These are phyloP conservation scores for Bombyx mori DNA, from an alignment of 1,140 invertebrate genomes.

Conservation along the genomic window ASM3026992v2 NC_085131.1:4157501-4158000, in stretches of 20 bases:
- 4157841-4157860: constrained; percentile 65
- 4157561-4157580: constrained; percentile 30
- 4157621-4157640: constrained; percentile 28
- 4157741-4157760: constrained; percentile 49
- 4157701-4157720: constrained; percentile 82
- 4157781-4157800: constrained; percentile 50
- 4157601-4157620: constrained; percentile 12
- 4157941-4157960: constrained; percentile 56
- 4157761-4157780: constrained; percentile 57
- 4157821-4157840: constrained; percentile 46
- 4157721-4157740: constrained; percentile 76
- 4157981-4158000: constrained; percentile 35
- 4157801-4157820: constrained; percentile 57
- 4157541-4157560: constrained; percentile 7
- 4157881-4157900: constrained; percentile 59
- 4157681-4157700: constrained; percentile 79
- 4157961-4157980: constrained; percentile 49
- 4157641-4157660: constrained; percentile 53
- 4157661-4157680: constrained; percentile 29
- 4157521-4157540: not conserved
- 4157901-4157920: constrained; percentile 56
- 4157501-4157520: too few species aligned
- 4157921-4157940: constrained; percentile 45
- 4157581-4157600: constrained; percentile 47
- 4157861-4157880: constrained; percentile 52